Percentiles rank a stretch among this genome's conserved stretches.
Conservation (phyloP, 1,140 invertebrate genomes). For the Drosophila tsacasi region DNA sequence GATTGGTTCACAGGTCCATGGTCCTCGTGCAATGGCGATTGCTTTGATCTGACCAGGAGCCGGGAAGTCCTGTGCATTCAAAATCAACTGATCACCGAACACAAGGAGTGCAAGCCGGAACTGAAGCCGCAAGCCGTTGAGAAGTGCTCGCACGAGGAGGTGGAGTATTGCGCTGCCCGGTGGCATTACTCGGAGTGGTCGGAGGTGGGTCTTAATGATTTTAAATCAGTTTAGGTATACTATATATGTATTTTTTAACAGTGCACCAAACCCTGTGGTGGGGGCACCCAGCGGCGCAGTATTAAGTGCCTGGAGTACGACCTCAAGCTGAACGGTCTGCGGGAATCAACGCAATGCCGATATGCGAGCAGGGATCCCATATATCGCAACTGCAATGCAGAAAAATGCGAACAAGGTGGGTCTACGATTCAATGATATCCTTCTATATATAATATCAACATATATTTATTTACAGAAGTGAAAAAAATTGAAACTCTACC, state of each 20-base stretch:
- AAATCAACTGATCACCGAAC: constrained; percentile 84
- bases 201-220: constrained; percentile 74
- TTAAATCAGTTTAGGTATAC: not conserved
- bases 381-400: constrained; percentile 88
- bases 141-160: constrained; percentile 86
- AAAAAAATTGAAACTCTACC: constrained; percentile 66
- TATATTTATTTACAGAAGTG: constrained; percentile 33
- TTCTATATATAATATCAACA: not conserved
- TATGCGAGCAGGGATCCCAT: constrained; percentile 87
- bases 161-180: constrained; percentile 86
- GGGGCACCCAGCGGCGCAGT: constrained; percentile 87
- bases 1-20: constrained; percentile 90
- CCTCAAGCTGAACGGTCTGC: constrained; percentile 75
- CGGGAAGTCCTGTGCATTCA: constrained; percentile 85
- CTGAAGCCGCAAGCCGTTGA: constrained; percentile 67
- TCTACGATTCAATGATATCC: not conserved
- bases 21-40: constrained; percentile 86
- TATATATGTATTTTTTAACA: not conserved
- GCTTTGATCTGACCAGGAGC: constrained; percentile 85
- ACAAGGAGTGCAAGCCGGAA: constrained; percentile 84
- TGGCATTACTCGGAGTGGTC: constrained; percentile 89
- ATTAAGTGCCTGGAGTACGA: constrained; percentile 88
- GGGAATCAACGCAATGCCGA: constrained; percentile 86
- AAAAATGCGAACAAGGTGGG: constrained; percentile 86
- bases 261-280: constrained; percentile 86